phyloP scores from a whole-genome alignment of 2,113 vertebrate genomes.

The Hippocampus abdominalis region DNA sequence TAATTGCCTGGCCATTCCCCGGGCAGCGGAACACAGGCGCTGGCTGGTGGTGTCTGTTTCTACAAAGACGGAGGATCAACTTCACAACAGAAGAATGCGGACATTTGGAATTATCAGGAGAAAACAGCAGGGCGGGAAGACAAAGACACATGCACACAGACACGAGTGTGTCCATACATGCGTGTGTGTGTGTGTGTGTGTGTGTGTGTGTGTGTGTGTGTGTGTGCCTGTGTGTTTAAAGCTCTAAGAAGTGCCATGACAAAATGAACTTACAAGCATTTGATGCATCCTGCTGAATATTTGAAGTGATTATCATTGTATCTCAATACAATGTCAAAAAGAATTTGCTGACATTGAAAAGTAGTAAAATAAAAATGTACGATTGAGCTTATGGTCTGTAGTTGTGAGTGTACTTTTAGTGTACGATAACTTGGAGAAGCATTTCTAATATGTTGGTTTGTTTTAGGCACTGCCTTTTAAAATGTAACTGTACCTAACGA shows the following conservation, averaged over 20 bases:
- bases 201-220: conserved; percentile 17
- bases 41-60: conserved; percentile 64
- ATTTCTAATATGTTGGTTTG: too few species aligned
- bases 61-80: conserved; percentile 67
- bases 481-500: too few species aligned
- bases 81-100: conserved; percentile 70
- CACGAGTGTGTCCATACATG: conserved; percentile 14
- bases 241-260: neutral
- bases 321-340: too few species aligned
- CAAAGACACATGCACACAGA: conserved; percentile 56
- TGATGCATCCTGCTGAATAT: neutral
- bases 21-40: conserved; percentile 61
- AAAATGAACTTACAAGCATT: neutral
- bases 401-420: too few species aligned
- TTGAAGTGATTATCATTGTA: neutral
- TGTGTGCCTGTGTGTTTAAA: conserved; percentile 11
- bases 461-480: too few species aligned
- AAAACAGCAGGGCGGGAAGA: conserved; percentile 72
- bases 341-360: too few species aligned
- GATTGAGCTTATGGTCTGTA: too few species aligned
- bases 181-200: conserved; percentile 8
- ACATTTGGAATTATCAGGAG: conserved; percentile 73
- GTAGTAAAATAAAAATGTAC: too few species aligned
- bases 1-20: conserved; percentile 66
- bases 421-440: too few species aligned